Evolutionary conservation across 1,140 invertebrate species (phyloP).

Genomic region (Tachypleus tridentatus): DNA sequence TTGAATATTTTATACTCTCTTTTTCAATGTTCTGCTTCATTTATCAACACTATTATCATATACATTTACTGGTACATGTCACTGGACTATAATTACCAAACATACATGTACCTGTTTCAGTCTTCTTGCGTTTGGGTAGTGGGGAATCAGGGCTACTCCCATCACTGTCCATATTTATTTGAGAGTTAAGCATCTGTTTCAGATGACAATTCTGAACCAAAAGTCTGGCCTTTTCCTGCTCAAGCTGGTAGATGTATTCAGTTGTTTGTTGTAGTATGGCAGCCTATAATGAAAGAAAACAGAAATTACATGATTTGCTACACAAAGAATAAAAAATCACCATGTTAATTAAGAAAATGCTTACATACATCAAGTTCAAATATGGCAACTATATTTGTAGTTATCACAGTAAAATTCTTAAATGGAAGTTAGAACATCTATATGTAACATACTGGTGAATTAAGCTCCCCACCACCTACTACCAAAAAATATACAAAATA

Average conservation of each 20-base stretch:
- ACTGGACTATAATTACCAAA: background rate
- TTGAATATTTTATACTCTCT: too few relatives aligned
- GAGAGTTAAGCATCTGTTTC: constrained; percentile 64
- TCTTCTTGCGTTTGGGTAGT: constrained; percentile 35
- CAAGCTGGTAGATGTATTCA: constrained; percentile 89
- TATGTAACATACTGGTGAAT: too few relatives aligned
- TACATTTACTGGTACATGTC: background rate
- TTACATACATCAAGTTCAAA: too few relatives aligned
- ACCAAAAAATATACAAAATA: too few relatives aligned
- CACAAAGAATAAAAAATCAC: too few relatives aligned
- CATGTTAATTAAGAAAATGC: too few relatives aligned
- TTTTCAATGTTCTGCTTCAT: background rate
- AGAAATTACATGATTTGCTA: too few relatives aligned
- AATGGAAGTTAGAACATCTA: too few relatives aligned
- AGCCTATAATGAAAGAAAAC: constrained; percentile 52
- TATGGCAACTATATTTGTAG: too few relatives aligned
- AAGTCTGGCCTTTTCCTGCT: constrained; percentile 85
- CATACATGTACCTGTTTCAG: constrained; percentile 26
- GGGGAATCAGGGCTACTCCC: constrained; percentile 28
- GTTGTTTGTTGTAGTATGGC: constrained; percentile 97
- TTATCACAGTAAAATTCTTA: too few relatives aligned
- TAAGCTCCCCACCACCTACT: too few relatives aligned
- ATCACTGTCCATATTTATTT: constrained; percentile 21
- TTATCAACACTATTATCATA: constrained; percentile 1
- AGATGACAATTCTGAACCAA: constrained; percentile 79